Base-by-base conservation (phyloP, 2,888 invertebrate species). In the Syrista parreyssii region DNA sequence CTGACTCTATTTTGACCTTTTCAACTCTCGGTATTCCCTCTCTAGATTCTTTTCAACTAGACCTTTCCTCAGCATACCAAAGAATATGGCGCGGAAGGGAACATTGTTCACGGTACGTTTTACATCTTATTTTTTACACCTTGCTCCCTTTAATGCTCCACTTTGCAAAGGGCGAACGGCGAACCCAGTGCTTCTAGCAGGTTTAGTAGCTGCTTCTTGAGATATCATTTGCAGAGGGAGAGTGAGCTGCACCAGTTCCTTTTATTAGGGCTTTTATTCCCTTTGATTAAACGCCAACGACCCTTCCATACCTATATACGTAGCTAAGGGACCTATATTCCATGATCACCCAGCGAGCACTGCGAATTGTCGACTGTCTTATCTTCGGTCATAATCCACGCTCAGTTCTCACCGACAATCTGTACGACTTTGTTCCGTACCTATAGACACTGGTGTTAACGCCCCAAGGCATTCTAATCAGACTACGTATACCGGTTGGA, bases 191-290 rank as follows among this genome's bases (percentile, higher is more conserved):
- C 15, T 40, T 40, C 15, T 15, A 15, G 40, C 15, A 69, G 32
- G 6, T 4, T 69, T 69, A 15, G 69, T 69, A 30, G 69, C 30
- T 30, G 30, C 69, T 12, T 12, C 69, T 69, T 23, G 69, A 32
- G 69, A 69, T 12, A 12, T 69, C 69, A 12, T 32, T 32, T 32
- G 69, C 69, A 15, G 69, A 30, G 30, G 31, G 69, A 30, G 30
- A 32, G 30, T 30, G 69, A 32, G 73, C 30, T 74, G 30, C 31
- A 34, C 30, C 68, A 32, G 73, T 15, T 31, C 71, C 69, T 68
- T 83, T 83, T 80, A 83, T 79, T 78, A 78, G 74, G 71, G 76
- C 33, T 80, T 81, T 83, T 78, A 82, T 77, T 77, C 74, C 33
- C 76, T n/a, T 76, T 76, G 81, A 82, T 81, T 80, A 81, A 79